Base-by-base conservation (phyloP, 2,888 invertebrate genomes). In the Phytoseiulus persimilis region DNA sequence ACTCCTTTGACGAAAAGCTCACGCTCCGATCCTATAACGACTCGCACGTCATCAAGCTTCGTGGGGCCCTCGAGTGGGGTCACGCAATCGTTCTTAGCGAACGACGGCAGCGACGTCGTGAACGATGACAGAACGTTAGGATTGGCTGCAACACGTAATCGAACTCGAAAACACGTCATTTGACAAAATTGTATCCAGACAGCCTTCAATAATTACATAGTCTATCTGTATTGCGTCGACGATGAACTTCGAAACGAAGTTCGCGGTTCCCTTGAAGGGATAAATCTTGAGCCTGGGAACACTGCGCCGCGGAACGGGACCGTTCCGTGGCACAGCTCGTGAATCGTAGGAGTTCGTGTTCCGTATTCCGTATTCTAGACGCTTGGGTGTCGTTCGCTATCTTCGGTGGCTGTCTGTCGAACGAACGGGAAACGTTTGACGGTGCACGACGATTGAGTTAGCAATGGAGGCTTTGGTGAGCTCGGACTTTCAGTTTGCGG, bases 391-490 rank as follows among this genome's bases (percentile, higher is more conserved):
- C 33, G 84, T 28, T 84, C 83, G 83, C 18, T 32, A 31, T 87
- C 87, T 23, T 33, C 31, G 32, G 87, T 87, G 87, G 87, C 87
- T 32, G 32, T 87, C 45, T 87, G 87, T 45, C 87, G 32, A n/a
- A 87, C 87, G 33, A 87, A 87, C 32, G 87, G 87, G 33, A 87
- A 87, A 6, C 87, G 87, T 45, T 87, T 87, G 9, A 87, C 45
- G 33, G 87, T 87, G 33, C 32, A n/a, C n/a, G 87, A 87, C 23
- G 32, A 31, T 33, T 87, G 87, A 65, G 65, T 23, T 23, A 65
- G 65, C 33, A 32, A 87, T 1, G 87, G 87, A n/a, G 45, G 45
- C 31, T n/a, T 87, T 33, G 87, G 87, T 45, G 87, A 87, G 87
- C 87, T 32, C 39, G 87, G 87, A 87, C 32, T 87, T 31, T 87